Evolutionary conservation across 2,888 invertebrate genomes (phyloP).

Genomic region (Temnothorax rugatulus): DNA sequence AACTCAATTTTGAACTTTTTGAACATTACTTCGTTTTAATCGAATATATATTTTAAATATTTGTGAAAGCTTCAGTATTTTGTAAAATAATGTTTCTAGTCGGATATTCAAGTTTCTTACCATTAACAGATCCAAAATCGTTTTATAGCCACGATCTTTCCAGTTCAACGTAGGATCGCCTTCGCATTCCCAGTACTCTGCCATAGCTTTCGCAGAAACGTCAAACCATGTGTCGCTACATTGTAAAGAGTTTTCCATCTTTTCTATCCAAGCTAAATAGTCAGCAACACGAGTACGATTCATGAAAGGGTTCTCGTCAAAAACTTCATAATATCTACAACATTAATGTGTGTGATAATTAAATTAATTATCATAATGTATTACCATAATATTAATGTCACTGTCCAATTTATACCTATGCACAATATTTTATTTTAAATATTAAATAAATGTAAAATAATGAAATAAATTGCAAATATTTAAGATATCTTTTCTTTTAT

Average conservation of each 20-base stretch:
- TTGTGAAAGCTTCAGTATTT: background rate
- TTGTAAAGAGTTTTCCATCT: constrained; percentile 87
- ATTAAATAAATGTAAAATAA: background rate
- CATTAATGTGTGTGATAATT: background rate
- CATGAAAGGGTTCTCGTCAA: constrained; percentile 63
- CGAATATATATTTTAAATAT: background rate
- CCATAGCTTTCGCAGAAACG: constrained; percentile 89
- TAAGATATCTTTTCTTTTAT: background rate
- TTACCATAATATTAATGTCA: background rate
- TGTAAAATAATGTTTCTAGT: constrained; percentile 45
- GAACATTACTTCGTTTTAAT: background rate
- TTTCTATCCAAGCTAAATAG: constrained; percentile 89
- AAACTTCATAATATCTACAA: constrained; percentile 66
- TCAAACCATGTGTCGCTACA: constrained; percentile 90
- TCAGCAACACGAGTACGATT: constrained; percentile 80
- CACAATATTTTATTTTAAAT: background rate
- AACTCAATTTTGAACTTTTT: background rate
- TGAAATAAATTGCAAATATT: background rate
- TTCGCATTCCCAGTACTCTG: constrained; percentile 90
- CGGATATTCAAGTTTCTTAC: constrained; percentile 84
- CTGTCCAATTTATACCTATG: background rate
- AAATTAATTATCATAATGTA: background rate
- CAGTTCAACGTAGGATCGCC: constrained; percentile 91
- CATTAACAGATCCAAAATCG: constrained; percentile 90
- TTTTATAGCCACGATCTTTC: constrained; percentile 91